phyloP scores from a whole-genome alignment of 2,888 invertebrate species.

The Drosophila barbarae region DNA sequence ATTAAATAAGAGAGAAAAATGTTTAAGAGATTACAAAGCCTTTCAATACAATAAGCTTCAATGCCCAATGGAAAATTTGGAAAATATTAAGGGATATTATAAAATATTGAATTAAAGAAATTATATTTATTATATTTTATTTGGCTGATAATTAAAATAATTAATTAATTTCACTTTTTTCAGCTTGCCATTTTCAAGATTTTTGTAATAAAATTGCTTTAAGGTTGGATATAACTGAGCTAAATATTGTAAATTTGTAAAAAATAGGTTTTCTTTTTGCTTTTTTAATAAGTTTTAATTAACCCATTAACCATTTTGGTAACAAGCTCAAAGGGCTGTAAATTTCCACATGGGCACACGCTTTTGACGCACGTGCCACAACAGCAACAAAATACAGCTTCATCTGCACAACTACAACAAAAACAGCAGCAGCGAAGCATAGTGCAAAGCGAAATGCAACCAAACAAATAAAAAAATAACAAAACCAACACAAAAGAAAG shows the following conservation, averaged over 20 bases:
- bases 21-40: constrained; percentile 36
- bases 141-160: background rate
- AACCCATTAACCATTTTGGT: constrained; percentile 1
- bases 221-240: too few species aligned
- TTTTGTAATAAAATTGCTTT: background rate
- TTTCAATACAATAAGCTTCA: constrained; percentile 6
- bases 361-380: constrained; percentile 54
- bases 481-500: constrained; percentile 54
- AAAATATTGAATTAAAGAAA: background rate
- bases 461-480: constrained; percentile 26
- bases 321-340: constrained; percentile 13
- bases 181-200: background rate
- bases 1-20: constrained; percentile 46
- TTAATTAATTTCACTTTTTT: too few species aligned
- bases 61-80: constrained; percentile 48
- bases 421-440: constrained; percentile 30
- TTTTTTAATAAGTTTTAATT: background rate
- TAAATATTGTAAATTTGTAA: too few species aligned
- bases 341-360: constrained; percentile 58
- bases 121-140: background rate
- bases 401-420: constrained; percentile 19
- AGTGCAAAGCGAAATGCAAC: constrained; percentile 45
- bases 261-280: too few species aligned
- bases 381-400: constrained; percentile 7
- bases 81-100: background rate